Conservation (phyloP, 92 coral and sea anemone genomes). For the Epizoanthus stellaris region DNA sequence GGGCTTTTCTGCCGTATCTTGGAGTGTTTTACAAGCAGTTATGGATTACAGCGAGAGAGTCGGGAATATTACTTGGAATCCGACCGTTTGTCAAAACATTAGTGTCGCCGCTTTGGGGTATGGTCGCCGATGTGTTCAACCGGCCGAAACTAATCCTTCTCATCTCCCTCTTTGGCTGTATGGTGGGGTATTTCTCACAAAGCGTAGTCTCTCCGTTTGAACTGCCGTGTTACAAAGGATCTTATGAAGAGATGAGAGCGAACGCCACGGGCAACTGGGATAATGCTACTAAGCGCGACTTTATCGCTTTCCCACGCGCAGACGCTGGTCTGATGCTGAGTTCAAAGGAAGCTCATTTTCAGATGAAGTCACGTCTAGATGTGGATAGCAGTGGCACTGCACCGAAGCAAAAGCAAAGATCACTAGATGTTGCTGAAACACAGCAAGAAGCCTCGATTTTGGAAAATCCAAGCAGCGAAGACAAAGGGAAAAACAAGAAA, state of each 20-base stretch:
- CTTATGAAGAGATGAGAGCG: constrained; percentile 17
- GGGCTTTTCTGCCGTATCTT: constrained; percentile 85
- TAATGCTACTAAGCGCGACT: constrained; percentile 3
- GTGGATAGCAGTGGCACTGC: background rate
- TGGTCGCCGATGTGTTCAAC: constrained; percentile 74
- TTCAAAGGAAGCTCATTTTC: background rate
- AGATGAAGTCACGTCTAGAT: background rate
- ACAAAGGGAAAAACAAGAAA: background rate
- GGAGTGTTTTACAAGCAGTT: constrained; percentile 91
- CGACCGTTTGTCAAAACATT: constrained; percentile 87
- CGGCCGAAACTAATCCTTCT: constrained; percentile 81
- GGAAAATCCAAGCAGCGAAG: background rate
- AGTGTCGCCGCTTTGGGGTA: constrained; percentile 90
- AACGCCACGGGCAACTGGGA: background rate
- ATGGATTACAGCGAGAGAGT: constrained; percentile 86
- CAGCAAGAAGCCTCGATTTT: background rate
- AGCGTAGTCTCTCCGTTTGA: constrained; percentile 85
- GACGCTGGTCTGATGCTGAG: background rate
- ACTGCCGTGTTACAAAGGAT: constrained; percentile 80
- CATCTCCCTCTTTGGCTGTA: constrained; percentile 69
- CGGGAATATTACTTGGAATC: constrained; percentile 83
- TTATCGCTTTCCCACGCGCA: background rate
- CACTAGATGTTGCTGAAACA: background rate
- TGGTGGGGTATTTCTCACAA: constrained; percentile 84
- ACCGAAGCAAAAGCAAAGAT: background rate